Evolutionary conservation across 1,140 invertebrate genomes (phyloP), one percentile per base, ranked within the genome.

Genomic region (Drosophila ficusphila): DNA sequence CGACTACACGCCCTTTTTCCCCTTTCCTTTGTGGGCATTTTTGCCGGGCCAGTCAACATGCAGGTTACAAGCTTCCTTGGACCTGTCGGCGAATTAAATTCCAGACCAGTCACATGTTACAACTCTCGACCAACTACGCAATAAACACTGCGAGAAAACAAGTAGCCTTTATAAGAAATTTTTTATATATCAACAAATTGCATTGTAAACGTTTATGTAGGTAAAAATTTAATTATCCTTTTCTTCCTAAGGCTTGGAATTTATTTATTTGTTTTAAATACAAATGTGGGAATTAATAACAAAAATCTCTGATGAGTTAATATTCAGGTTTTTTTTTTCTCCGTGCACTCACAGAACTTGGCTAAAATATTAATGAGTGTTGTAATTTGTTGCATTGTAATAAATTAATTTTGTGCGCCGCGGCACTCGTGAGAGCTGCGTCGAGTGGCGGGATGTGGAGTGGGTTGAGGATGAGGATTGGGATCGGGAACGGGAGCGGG

Each of bases 381-480:
- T 76, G 83, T 89, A 89, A 89, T 89, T 89, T 89, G 83, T 89
- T 76, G 78, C 75, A 79, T 83, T 89, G 83, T 76, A 83, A 89
- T 89, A 89, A 89, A 89, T 89, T 89, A 89, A 89, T 89, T 89
- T 76, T 83, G 64, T 72, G 74, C 83, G 74, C 83, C 60, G 70
- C 76, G 53, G 76, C 76, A 75, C 71, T 75, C 70, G 46, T 83
- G 72, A 74, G 67, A 76, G 60, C 36, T 51, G 46, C 42, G 25
- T 58, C 41, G 18, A 71, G 68, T 58, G 68, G 31, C n/a, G 39
- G 36, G 12, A 61, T 16, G 19, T 11, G 25, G n/a, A n/a, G n/a
- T n/a, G n/a, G n/a, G n/a, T n/a, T n/a, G n/a, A n/a, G n/a, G n/a
- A n/a, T n/a, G n/a, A n/a, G 34, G 29, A 7, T 23, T 42, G 11